Evolutionary conservation across 1,140 invertebrate genomes (phyloP).

Genomic region (Diorhabda sublineata): DNA sequence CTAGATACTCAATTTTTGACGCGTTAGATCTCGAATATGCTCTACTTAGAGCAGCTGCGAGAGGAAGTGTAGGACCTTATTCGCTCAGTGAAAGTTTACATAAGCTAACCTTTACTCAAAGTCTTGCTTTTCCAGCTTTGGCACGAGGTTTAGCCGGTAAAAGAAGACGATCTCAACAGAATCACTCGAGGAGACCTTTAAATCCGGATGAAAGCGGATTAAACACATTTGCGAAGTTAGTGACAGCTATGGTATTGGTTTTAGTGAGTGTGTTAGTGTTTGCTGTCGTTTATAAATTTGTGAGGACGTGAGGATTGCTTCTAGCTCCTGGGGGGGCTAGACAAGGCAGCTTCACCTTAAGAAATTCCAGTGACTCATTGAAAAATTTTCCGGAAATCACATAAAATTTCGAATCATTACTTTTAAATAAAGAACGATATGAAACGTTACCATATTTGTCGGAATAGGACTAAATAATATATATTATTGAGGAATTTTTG

Average conservation of each 20-base stretch:
- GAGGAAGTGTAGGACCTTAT: slow-evolving; percentile 68
- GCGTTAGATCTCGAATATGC: slow-evolving; percentile 68
- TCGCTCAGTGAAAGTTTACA: slow-evolving; percentile 68
- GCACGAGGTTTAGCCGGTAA: slow-evolving; percentile 65
- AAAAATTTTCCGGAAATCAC: background rate
- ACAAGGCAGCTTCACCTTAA: slow-evolving; percentile 27
- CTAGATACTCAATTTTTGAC: slow-evolving; percentile 63
- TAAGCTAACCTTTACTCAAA: slow-evolving; percentile 72
- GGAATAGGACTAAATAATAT: too few relatives aligned
- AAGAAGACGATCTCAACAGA: slow-evolving; percentile 54
- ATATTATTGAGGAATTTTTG: too few relatives aligned
- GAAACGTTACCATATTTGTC: too few relatives aligned
- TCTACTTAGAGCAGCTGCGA: slow-evolving; percentile 60
- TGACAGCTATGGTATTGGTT: slow-evolving; percentile 66
- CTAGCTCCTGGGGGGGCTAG: slow-evolving; percentile 54
- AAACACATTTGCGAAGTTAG: slow-evolving; percentile 66
- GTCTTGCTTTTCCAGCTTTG: slow-evolving; percentile 67
- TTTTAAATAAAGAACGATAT: too few relatives aligned
- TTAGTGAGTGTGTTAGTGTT: slow-evolving; percentile 70
- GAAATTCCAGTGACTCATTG: slow-evolving; percentile 21
- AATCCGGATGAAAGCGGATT: slow-evolving; percentile 60
- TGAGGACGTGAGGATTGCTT: slow-evolving; percentile 71
- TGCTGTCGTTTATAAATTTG: slow-evolving; percentile 71
- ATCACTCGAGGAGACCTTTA: slow-evolving; percentile 51
- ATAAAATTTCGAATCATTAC: background rate